phyloP scores from a whole-genome alignment of 92 coral and sea anemone genomes.

The Palythoa caribaeorum region DNA sequence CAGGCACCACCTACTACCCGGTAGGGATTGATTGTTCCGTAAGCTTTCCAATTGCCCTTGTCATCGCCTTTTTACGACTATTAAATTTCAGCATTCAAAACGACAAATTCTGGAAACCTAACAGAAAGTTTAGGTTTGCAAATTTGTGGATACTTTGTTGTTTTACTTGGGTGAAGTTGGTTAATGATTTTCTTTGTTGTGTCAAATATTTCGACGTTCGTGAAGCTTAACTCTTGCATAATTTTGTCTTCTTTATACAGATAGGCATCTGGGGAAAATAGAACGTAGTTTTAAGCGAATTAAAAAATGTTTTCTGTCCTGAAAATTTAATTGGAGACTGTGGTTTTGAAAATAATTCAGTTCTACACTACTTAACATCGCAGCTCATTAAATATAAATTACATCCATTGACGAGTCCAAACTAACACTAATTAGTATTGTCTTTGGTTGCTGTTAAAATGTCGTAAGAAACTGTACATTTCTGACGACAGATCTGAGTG shows the following conservation, averaged over 20 bases:
- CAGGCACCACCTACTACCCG: constrained; percentile 88
- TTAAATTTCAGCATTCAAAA: neutral
- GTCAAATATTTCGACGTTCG: neutral
- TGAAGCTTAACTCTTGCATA: neutral
- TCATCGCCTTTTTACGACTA: neutral
- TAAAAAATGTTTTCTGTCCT: neutral
- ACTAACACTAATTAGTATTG: neutral
- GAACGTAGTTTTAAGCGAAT: neutral
- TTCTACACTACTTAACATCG: neutral
- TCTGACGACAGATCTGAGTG: too few relatives aligned
- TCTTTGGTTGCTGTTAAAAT: neutral
- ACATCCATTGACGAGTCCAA: neutral
- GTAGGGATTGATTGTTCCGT: constrained; percentile 49
- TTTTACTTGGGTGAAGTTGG: neutral
- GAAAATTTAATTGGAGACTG: neutral
- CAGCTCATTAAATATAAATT: constrained; percentile 35
- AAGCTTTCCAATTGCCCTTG: constrained; percentile 15
- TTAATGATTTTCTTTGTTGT: neutral
- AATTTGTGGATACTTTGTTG: neutral
- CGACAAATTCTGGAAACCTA: neutral
- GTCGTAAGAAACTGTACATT: neutral
- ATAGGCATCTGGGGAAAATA: neutral
- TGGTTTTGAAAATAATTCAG: neutral
- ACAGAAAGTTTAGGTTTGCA: neutral
- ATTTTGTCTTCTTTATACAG: neutral